phyloP scores from a whole-genome alignment of 2,797 vertebrate species.

The Sebastes itinus region DNA sequence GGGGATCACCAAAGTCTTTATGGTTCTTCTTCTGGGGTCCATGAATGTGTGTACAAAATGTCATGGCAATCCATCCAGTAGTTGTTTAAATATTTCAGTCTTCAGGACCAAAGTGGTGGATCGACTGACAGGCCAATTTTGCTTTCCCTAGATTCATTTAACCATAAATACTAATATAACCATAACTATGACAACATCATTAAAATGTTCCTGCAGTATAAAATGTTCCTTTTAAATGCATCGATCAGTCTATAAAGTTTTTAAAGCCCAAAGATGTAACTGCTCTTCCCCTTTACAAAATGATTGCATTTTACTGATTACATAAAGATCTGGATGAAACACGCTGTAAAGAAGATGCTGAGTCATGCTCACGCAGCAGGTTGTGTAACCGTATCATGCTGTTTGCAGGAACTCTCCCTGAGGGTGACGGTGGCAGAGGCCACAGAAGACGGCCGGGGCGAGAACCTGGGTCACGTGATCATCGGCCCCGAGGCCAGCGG shows the following conservation, averaged over 20 bases:
- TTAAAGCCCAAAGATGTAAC: neutral
- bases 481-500: conserved; percentile 93
- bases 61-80: neutral
- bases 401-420: conserved; percentile 91
- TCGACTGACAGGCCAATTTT: neutral
- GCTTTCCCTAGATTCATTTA: neutral
- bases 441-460: conserved; percentile 89
- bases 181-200: neutral
- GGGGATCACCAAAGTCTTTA: neutral
- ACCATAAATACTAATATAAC: neutral
- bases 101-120: neutral
- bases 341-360: neutral
- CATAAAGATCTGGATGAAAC: neutral
- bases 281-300: neutral
- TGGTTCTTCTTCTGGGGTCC: neutral
- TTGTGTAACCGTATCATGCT: conserved; percentile 16
- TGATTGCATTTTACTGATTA: neutral
- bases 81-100: neutral
- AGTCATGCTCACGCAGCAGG: conserved; percentile 33
- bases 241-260: neutral
- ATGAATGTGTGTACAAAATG: neutral
- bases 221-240: neutral
- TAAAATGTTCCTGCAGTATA: neutral
- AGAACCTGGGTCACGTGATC: conserved; percentile 95
- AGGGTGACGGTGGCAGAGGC: conserved; percentile 94